These are phyloP conservation scores for Baccha elongata DNA, from an alignment of 2,888 invertebrate species.

Conservation along the genomic window DNA sequence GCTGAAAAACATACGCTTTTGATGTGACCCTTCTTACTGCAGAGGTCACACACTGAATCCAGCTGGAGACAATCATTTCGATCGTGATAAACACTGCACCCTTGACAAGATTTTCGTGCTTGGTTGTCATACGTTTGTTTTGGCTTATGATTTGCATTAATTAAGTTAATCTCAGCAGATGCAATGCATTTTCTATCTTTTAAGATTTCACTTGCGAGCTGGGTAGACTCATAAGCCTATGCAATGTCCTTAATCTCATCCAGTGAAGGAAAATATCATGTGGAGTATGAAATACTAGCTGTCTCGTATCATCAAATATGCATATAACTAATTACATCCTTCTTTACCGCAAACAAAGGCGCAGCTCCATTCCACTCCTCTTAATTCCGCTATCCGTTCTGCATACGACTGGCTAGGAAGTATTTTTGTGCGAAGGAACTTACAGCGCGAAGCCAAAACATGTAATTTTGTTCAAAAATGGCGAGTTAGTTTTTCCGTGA, in stretches of 20 bases:
- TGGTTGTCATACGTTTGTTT: neutral
- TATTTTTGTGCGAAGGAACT: constrained; percentile 33
- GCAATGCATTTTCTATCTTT: constrained; percentile 25
- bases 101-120: constrained; percentile 6
- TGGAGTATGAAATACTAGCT: constrained; percentile 34
- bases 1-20: constrained; percentile 20
- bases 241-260: constrained; percentile 48
- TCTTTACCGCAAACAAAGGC: constrained; percentile 7
- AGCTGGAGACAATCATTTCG: constrained; percentile 22
- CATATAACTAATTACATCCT: constrained; percentile 39
- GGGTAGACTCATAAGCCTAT: constrained; percentile 29
- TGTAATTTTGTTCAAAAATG: constrained; percentile 27
- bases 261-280: constrained; percentile 43
- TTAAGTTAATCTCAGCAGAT: constrained; percentile 14
- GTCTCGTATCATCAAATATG: constrained; percentile 53
- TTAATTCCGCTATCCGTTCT: constrained; percentile 57
- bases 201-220: constrained; percentile 18
- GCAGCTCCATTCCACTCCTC: constrained; percentile 57
- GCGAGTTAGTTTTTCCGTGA: constrained; percentile 24
- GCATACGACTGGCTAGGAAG: too few species aligned
- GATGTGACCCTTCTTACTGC: constrained; percentile 25
- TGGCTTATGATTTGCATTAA: neutral
- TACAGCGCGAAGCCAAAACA: constrained; percentile 26
- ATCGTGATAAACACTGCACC: constrained; percentile 18
- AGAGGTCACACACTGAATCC: constrained; percentile 20